These are phyloP conservation scores for Stenodema calcarata DNA, from an alignment of 2,888 invertebrate species.

Conservation along the genomic window DNA sequence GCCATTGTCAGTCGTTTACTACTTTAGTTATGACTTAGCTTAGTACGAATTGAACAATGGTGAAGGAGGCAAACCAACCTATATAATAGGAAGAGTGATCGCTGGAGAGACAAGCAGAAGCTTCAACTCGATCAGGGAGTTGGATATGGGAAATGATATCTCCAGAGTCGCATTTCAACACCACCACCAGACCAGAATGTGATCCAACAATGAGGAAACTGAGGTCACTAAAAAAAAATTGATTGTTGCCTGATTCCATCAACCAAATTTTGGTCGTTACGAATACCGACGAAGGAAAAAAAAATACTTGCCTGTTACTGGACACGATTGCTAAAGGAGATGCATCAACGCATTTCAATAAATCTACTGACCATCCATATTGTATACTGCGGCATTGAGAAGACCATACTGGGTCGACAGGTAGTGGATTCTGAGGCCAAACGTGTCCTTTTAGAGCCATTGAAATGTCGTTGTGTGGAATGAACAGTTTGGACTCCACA, in stretches of 20 bases:
- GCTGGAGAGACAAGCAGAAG: conserved; percentile 64
- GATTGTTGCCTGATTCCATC: background rate
- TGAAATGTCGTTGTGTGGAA: background rate
- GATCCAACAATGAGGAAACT: conserved; percentile 69
- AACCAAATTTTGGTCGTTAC: background rate
- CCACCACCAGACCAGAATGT: conserved; percentile 75
- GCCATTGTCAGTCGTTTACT: background rate
- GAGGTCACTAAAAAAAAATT: background rate
- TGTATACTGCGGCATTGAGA: background rate
- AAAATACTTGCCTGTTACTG: background rate
- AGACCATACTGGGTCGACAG: background rate
- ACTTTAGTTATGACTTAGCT: background rate
- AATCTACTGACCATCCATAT: conserved; percentile 67
- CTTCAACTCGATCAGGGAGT: conserved; percentile 77
- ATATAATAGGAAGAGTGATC: conserved; percentile 67
- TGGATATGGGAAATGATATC: conserved; percentile 63
- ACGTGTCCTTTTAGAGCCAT: conserved; percentile 23
- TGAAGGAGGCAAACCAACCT: conserved; percentile 64
- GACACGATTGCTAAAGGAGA: conserved; percentile 62
- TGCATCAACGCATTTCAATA: conserved; percentile 84
- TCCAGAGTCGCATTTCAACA: conserved; percentile 68
- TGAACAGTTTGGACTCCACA: background rate
- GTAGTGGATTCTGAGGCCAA: background rate
- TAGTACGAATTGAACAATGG: background rate
- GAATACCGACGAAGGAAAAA: too few species aligned